Evolutionary conservation across 2,113 vertebrate genomes (phyloP).

Genomic region (Triplophysa rosa): DNA sequence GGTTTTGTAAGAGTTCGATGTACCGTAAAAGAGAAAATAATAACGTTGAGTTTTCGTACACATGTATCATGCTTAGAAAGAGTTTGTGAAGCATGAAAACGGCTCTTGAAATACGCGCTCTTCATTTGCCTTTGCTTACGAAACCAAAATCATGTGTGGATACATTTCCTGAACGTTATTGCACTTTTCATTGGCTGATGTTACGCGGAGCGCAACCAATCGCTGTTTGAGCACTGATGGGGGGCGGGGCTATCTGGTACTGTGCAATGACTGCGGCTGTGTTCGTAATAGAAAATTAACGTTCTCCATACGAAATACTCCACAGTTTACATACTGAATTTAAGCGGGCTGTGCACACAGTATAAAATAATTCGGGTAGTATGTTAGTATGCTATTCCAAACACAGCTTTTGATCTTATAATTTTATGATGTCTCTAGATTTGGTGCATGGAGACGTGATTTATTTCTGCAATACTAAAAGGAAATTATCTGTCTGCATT

Average conservation of each 20-base stretch:
- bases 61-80: constrained; percentile 69
- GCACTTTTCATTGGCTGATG: constrained; percentile 65
- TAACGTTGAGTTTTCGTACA: constrained; percentile 59
- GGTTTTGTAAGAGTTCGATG: constrained; percentile 66
- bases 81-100: constrained; percentile 71
- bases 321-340: not conserved
- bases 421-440: constrained; percentile 13
- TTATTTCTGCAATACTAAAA: constrained; percentile 19
- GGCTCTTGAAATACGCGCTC: constrained; percentile 59
- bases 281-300: not conserved
- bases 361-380: not conserved
- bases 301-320: not conserved
- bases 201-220: constrained; percentile 50
- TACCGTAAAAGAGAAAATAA: constrained; percentile 62
- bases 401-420: constrained; percentile 8
- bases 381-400: constrained; percentile 2
- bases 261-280: constrained; percentile 32
- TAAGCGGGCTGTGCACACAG: too few species aligned
- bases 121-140: constrained; percentile 62
- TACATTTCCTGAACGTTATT: constrained; percentile 58
- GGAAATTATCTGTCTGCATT: not conserved
- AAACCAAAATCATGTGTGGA: constrained; percentile 56
- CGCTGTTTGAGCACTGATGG: constrained; percentile 40
- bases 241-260: constrained; percentile 37
- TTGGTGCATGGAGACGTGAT: constrained; percentile 15